Conservation (phyloP, 2,113 vertebrate genomes). For the Columba janthina region DNA sequence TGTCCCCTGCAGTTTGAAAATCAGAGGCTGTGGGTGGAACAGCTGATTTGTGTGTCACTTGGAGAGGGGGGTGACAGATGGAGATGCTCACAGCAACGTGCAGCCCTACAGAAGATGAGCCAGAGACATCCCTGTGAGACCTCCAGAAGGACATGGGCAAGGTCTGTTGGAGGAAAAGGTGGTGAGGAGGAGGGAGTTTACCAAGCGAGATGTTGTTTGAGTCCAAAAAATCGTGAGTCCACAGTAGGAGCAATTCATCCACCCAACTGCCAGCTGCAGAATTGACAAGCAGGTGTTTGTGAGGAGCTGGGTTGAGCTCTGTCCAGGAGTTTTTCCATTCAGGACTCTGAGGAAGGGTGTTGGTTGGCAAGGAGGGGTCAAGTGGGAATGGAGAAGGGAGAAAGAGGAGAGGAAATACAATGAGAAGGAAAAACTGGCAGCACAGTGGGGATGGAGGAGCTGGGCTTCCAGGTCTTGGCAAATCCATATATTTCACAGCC, state of each 20-base stretch:
- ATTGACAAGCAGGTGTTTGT: rapidly evolving
- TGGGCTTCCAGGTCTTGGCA: background rate
- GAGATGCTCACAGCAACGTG: background rate
- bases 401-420: background rate
- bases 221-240: background rate
- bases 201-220: background rate
- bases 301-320: background rate
- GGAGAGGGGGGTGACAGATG: background rate
- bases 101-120: background rate
- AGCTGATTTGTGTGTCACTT: background rate
- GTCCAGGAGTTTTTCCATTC: background rate
- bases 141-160: rapidly evolving
- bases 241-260: background rate
- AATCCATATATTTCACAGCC: background rate
- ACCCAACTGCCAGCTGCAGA: background rate
- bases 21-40: background rate
- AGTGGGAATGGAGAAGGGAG: background rate
- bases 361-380: background rate
- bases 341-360: background rate
- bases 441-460: background rate
- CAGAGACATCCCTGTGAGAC: background rate
- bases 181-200: background rate
- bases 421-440: background rate
- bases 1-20: background rate
- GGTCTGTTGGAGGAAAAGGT: background rate